These are phyloP conservation scores for Callipepla californica DNA, from an alignment of 2,113 vertebrate species.

Conservation along the genomic window DNA sequence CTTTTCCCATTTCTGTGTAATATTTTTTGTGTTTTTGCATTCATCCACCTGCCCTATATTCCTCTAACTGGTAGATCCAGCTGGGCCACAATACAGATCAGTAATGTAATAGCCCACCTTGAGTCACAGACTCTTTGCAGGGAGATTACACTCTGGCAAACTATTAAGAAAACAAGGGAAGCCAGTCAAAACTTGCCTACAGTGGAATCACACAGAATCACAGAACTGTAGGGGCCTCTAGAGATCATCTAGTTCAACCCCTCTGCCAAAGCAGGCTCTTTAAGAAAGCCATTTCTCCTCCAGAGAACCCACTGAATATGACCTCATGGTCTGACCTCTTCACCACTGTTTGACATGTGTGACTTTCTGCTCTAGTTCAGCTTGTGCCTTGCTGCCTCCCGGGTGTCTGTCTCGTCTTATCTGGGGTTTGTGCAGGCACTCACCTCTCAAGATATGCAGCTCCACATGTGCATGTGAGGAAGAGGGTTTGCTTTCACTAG, in stretches of 20 bases:
- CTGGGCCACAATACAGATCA: background rate
- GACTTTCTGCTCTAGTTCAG: slow-evolving; percentile 6
- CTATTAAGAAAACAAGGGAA: background rate
- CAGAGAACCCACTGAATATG: background rate
- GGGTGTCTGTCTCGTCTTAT: background rate
- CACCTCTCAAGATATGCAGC: background rate
- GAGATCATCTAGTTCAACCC: too few species aligned
- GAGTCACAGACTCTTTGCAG: background rate
- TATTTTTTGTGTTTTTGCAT: background rate
- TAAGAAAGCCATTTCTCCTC: background rate
- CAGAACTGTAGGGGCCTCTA: too few species aligned
- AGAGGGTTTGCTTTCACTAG: background rate
- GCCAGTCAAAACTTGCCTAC: background rate
- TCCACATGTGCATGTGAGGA: rapidly evolving
- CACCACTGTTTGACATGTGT: background rate
- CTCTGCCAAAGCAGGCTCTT: too few species aligned
- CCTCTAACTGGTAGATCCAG: background rate
- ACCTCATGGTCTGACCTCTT: background rate
- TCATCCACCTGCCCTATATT: slow-evolving; percentile 31
- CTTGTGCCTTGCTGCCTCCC: background rate
- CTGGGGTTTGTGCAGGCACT: background rate
- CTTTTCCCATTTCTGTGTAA: background rate
- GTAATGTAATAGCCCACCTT: background rate
- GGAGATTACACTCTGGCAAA: background rate
- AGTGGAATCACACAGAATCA: background rate